Evolutionary conservation across 2,888 invertebrate genomes (phyloP), one percentile per base, ranked within the genome.

Genomic region (Lucinisca nassula): DNA sequence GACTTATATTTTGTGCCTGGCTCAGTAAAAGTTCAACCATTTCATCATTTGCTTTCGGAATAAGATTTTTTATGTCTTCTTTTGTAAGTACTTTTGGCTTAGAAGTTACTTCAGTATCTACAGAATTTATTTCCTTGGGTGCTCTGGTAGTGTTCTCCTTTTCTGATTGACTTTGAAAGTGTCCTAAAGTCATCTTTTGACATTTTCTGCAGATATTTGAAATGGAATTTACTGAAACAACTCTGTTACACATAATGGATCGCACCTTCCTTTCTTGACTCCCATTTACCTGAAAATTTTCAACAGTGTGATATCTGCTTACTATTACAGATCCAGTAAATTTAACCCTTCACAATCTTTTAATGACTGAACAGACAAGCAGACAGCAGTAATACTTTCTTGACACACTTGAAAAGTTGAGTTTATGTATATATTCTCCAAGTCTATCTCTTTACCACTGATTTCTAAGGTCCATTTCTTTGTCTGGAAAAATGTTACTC

Each of bases 1-100:
- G 49, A 45, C 32, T 38, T 21, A 40, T 24, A 35, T 89, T 89
- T 58, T 79, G 27, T 24, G 81, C 78, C 40, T 89, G 89, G 35
- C 73, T 76, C 32, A 82, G 30, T 27, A 89, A 10, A 12, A 89
- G 30, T 38, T 84, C 82, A 17, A 82, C 32, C 89, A 86, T 85
- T 51, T 89, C 81, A 30, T 77, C 45, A 21, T n/a, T 73, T 45
- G 73, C 84, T 37, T 49, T 51, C 30, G 85, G 85, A 27, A 88
- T 79, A 21, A 88, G 17, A n/a, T 84, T 73, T 37, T 30, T n/a
- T 17, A 87, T 51, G 17, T 83, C 61, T 45, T 72, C 73, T 40
- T 79, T 81, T 61, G 58, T 27, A 72, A 67, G 17, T 67, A 37
- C 32, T 67, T 32, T 67, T 32, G 67, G 67, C 67, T 67, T 67